Conservation (phyloP, 2,888 invertebrate species). For the Celastrina argiolus region DNA sequence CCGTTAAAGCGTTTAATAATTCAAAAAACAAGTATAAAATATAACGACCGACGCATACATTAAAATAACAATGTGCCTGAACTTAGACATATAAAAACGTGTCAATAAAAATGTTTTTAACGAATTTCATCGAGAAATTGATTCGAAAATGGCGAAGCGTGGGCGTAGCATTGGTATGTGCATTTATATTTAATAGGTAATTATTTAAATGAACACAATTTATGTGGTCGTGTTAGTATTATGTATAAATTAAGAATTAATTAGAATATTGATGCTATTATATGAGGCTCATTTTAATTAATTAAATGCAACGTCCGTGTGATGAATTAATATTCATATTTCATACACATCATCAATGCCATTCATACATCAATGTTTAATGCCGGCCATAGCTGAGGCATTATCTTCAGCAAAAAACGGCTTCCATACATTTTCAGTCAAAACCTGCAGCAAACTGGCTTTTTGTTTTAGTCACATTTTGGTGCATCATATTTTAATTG, state of each 20-base stretch:
- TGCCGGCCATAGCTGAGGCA: no score
- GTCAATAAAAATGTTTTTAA: slow-evolving; percentile 16
- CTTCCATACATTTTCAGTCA: no score
- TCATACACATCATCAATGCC: background rate
- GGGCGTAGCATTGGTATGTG: slow-evolving; percentile 17
- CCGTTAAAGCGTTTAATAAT: background rate
- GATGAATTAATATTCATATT: slow-evolving; percentile 4
- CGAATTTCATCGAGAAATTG: slow-evolving; percentile 7
- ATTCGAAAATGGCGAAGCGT: slow-evolving; percentile 4
- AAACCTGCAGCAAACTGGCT: no score
- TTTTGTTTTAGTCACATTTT: no score
- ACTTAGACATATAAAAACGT: slow-evolving; percentile 8
- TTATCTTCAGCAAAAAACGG: no score
- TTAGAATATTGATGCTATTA: slow-evolving; percentile 5
- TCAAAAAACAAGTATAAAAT: background rate
- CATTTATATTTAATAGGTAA: slow-evolving; percentile 8
- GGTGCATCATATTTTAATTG: no score
- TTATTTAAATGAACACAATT: slow-evolving; percentile 17
- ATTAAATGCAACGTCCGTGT: background rate
- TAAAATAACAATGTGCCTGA: slow-evolving; percentile 18
- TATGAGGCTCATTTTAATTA: background rate
- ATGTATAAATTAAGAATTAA: slow-evolving; percentile 3
- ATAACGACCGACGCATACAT: background rate
- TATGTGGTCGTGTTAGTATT: slow-evolving; percentile 2
- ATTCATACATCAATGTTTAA: background rate